phyloP scores from a whole-genome alignment of 1,140 invertebrate genomes.

The Asobara japonica region DNA sequence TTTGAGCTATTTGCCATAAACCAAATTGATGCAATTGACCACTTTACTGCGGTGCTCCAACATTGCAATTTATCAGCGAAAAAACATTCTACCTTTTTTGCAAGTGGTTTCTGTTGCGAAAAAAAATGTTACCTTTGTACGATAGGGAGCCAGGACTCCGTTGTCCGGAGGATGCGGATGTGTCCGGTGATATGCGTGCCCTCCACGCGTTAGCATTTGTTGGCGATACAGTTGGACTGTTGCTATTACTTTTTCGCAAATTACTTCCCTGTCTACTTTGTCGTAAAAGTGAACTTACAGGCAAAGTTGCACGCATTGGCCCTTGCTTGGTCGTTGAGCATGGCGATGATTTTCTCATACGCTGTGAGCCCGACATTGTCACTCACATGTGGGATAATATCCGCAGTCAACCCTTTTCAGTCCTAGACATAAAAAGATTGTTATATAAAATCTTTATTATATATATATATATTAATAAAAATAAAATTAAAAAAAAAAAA shows the following conservation, averaged over 20 bases:
- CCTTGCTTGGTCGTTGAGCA: slow-evolving; percentile 75
- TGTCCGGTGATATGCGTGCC: slow-evolving; percentile 73
- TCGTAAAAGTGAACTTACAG: slow-evolving; percentile 76
- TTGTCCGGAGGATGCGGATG: slow-evolving; percentile 72
- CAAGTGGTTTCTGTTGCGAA: background rate
- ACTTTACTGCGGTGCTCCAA: too few relatives aligned
- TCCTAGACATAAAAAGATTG: background rate
- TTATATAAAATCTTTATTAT: background rate
- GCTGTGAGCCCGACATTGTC: slow-evolving; percentile 71
- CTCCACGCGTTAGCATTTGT: slow-evolving; percentile 72
- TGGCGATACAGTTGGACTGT: slow-evolving; percentile 74
- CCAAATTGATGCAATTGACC: too few relatives aligned
- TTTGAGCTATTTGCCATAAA: too few relatives aligned
- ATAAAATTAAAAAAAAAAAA: too few relatives aligned
- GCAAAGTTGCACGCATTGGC: slow-evolving; percentile 78
- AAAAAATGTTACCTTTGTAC: slow-evolving; percentile 70
- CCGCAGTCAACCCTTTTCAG: background rate
- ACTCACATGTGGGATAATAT: slow-evolving; percentile 40
- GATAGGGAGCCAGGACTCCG: slow-evolving; percentile 77
- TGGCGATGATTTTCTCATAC: slow-evolving; percentile 75
- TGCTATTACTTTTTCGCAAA: slow-evolving; percentile 71
- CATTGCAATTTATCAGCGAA: too few relatives aligned
- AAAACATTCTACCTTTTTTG: too few relatives aligned
- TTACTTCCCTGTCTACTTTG: slow-evolving; percentile 67
- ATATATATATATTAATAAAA: too few relatives aligned